Evolutionary conservation across 2,888 invertebrate species (phyloP), one percentile per base, ranked within the genome.

Genomic region (Tuta absoluta): DNA sequence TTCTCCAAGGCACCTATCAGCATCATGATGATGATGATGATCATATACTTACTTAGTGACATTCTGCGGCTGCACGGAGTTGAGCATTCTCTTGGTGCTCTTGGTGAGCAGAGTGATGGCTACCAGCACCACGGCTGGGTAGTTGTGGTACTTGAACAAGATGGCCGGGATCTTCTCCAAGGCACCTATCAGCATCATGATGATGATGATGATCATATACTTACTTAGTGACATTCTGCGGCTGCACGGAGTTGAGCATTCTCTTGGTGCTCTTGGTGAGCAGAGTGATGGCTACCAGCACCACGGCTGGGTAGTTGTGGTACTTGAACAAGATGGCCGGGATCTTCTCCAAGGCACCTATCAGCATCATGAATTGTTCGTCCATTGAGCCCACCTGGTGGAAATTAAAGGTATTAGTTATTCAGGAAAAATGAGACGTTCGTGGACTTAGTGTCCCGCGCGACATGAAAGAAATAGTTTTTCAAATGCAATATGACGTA

Each of bases 281-380:
- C n/a, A 64, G 19, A 77, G 95, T 94, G 66, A 96, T 85, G 53
- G 96, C 94, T 14, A 96, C 92, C 75, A 96, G 93, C 60, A 97
- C 95, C 66, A 97, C 94, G 65, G 95, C 93, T 64, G 95, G 95
- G 82, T 96, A 96, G 84, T 96, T 96, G 83, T 95, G 95, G 79
- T 96, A 97, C 38, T 95, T 81, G 67, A 93, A 94, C 65, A 97
- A 82, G 58, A 97, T 91, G n/a, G 93, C 93, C 1, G 95, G 94
- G 68, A 95, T 85, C 79, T 95, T 94, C 23, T 92, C 92, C 72
- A 97, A 81, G 45, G 95, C 91, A 7, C 94, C 94, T 58, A 92
- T 87, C 12, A 95, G 81, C 80, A 95, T 92, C 74, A 93, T 92
- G 65, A 86, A 87, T 66, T 89, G 89, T 67, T 87, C 86, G 67